Conservation (phyloP, 2,888 invertebrate species). For the Oscheius myriophilus region DNA sequence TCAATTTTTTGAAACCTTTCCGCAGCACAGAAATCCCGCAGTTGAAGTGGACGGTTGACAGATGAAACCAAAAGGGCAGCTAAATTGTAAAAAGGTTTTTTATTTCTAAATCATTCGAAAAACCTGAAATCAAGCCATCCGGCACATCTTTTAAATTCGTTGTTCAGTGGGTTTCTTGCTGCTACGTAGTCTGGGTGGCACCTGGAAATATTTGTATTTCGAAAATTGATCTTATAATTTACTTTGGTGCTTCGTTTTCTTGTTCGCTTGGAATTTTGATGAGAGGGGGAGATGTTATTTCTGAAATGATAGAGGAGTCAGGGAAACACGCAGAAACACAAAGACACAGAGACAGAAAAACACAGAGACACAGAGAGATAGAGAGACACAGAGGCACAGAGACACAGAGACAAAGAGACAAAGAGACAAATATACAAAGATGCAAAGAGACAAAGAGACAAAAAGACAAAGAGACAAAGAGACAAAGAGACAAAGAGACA, state of each 20-base stretch:
- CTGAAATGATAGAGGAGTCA: background rate
- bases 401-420: background rate
- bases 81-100: slow-evolving; percentile 28
- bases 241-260: slow-evolving; percentile 16
- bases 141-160: slow-evolving; percentile 38
- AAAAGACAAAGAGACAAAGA: too few species aligned
- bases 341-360: background rate
- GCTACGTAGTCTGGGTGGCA: slow-evolving; percentile 43
- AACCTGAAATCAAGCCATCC: slow-evolving; percentile 43
- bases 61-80: slow-evolving; percentile 54
- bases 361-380: background rate
- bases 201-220: slow-evolving; percentile 1
- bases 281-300: slow-evolving; percentile 8
- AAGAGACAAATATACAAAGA: too few species aligned
- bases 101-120: background rate
- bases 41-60: slow-evolving; percentile 53
- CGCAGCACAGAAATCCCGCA: slow-evolving; percentile 50
- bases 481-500: background rate
- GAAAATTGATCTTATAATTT: background rate
- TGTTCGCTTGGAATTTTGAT: slow-evolving; percentile 2
- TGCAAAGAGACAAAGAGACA: too few species aligned
- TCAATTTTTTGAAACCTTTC: slow-evolving; percentile 14
- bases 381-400: background rate
- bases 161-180: slow-evolving; percentile 30
- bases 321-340: background rate